These are phyloP conservation scores for Teleopsis dalmanni DNA, from an alignment of 1,140 invertebrate genomes.

Conservation along the genomic window DNA sequence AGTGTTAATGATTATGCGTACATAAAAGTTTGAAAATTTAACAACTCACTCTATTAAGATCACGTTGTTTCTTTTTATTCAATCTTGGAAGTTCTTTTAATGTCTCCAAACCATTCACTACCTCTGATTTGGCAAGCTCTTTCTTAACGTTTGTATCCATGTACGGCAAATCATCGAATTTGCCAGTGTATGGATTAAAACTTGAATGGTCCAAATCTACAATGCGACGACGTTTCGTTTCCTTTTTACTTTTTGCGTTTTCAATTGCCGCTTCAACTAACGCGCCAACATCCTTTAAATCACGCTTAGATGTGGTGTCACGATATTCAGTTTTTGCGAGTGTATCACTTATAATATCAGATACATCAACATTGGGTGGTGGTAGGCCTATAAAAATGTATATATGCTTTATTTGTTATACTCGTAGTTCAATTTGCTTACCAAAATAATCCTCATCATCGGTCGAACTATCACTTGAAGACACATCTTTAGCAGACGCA, in stretches of 20 bases:
- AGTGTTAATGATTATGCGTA: background rate
- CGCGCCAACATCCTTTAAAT: constrained; percentile 16
- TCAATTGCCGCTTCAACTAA: constrained; percentile 13
- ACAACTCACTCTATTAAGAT: constrained; percentile 52
- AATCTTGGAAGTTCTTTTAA: constrained; percentile 53
- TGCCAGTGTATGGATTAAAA: constrained; percentile 31
- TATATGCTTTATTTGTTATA: background rate
- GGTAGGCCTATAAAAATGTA: constrained; percentile 14
- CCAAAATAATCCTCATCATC: constrained; percentile 24
- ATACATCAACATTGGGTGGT: constrained; percentile 15
- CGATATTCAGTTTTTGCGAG: background rate
- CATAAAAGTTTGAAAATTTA: background rate
- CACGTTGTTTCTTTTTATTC: constrained; percentile 52
- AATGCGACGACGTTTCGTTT: constrained; percentile 39
- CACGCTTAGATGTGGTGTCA: constrained; percentile 13
- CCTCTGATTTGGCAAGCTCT: constrained; percentile 54
- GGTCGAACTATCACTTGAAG: constrained; percentile 13
- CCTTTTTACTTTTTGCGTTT: constrained; percentile 13
- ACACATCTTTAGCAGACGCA: background rate
- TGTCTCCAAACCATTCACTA: constrained; percentile 61
- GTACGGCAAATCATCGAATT: constrained; percentile 14
- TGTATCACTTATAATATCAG: constrained; percentile 10
- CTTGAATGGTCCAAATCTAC: constrained; percentile 46
- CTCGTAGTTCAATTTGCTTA: background rate
- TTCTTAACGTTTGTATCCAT: constrained; percentile 49